Evolutionary conservation across 30 jellyfish, hydroid and myxozoan genomes (phyloP).

Genomic region (Hydractinia symbiolongicarpus): DNA sequence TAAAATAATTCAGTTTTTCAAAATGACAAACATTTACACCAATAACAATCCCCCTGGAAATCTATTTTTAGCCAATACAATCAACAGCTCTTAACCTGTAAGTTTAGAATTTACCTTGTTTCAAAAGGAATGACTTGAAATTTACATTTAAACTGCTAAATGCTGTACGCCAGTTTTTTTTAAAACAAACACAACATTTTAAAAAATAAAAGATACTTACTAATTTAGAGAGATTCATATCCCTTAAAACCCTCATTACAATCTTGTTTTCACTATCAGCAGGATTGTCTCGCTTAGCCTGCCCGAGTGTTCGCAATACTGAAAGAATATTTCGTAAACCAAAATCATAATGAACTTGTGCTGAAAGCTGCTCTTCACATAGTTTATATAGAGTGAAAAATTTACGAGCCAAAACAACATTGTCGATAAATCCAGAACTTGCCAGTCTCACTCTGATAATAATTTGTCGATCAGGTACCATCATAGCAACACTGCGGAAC

Average conservation of each 20-base stretch:
- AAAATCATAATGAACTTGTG: constrained; percentile 86
- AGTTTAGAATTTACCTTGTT: no score
- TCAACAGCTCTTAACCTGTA: background rate
- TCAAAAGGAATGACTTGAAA: no score
- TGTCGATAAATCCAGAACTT: constrained; percentile 78
- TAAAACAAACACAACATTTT: no score
- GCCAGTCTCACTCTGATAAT: constrained; percentile 87
- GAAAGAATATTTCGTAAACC: constrained; percentile 83
- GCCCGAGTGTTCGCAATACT: constrained; percentile 80
- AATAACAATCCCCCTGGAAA: background rate
- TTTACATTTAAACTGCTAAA: no score
- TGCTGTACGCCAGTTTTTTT: no score
- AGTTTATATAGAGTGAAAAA: constrained; percentile 75
- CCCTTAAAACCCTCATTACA: constrained; percentile 86
- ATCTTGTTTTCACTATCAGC: constrained; percentile 88
- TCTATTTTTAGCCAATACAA: background rate
- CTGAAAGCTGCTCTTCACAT: constrained; percentile 80
- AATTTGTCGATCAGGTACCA: constrained; percentile 94
- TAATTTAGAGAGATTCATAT: constrained; percentile 53
- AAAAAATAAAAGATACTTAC: background rate
- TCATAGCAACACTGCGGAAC: constrained; percentile 89
- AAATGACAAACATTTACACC: no score
- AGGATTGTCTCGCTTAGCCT: constrained; percentile 72
- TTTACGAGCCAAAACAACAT: constrained; percentile 62
- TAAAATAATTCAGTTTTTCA: no score